Base-by-base conservation (phyloP, 2,888 invertebrate genomes). In the Melinaea menophilus region DNA sequence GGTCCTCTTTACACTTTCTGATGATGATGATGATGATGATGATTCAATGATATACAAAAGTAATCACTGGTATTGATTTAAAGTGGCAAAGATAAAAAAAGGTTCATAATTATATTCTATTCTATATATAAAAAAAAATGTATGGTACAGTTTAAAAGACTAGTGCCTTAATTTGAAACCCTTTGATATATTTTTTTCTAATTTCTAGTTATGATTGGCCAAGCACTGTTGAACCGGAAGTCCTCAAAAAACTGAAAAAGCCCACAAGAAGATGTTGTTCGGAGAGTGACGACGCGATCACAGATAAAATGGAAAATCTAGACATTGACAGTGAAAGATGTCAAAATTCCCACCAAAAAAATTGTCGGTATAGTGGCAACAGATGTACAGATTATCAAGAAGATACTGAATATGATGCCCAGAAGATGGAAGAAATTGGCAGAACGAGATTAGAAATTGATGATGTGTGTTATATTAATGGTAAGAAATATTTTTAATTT, bases 381-480 rank as follows among this genome's bases (percentile, higher is more conserved):
- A 51, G 31, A 31, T 31, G 51, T 31, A 5, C 51, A 51, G 74
- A 68, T 1, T 79, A 78, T 4, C 77, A 71, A 0, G 63, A 61
- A 46, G 13, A 55, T 7, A 70, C 76, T 0, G 79, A 85, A 46
- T 87, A 85, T 35, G 81, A 88, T 34, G 79, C 82, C 0, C 82
- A 85, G 46, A 91, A 91, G 67, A 93, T 98, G 89, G 85, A 91
- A 47, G 93, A 95, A 78, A 93, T 93, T 12, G 93, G 93, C 0
- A 91, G 94, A 67, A 93, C 91, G 2, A 86, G 88, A n/a, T 88
- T 97, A 71, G 89, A 93, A 41, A 78, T 93, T 0, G 95, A 99
- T 76, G 95, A 94, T 65, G 97, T 98, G 37, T 95, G 97, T 77
- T 99, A 99, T 83, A 99, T 99, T 55, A 98, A 97, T 87, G 98